Percentiles rank a stretch among this genome's conserved stretches.
phyloP scores from a whole-genome alignment of 2,113 vertebrate species.

The Marmota monax region DNA sequence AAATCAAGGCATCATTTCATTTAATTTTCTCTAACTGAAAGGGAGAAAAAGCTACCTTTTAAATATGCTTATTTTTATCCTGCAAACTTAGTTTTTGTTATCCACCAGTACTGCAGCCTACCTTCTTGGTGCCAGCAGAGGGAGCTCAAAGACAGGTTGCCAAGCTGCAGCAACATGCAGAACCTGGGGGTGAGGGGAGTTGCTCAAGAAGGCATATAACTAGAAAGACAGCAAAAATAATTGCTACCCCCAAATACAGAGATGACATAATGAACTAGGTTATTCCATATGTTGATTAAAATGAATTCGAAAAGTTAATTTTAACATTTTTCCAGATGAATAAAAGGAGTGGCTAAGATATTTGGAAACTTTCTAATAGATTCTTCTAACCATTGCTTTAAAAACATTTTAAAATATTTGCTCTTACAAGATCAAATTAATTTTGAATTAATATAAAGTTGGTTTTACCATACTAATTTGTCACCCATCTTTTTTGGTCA shows the following conservation, averaged over 20 bases:
- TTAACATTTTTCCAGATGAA: conserved; percentile 50
- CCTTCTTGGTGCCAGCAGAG: conserved; percentile 67
- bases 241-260: background rate
- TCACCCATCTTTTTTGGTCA: background rate
- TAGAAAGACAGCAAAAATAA: conserved; percentile 51
- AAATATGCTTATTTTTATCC: background rate
- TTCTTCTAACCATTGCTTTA: conserved; percentile 26
- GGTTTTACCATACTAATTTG: background rate
- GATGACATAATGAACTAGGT: conserved; percentile 62
- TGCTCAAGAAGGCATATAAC: background rate
- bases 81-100: background rate
- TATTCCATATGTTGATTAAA: conserved; percentile 71
- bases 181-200: background rate
- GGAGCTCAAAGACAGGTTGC: conserved; percentile 77
- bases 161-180: background rate
- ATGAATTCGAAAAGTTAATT: conserved; percentile 62
- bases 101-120: background rate
- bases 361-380: conserved; percentile 55
- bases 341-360: conserved; percentile 6
- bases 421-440: background rate
- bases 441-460: conserved; percentile 35
- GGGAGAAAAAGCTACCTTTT: background rate
- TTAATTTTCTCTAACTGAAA: conserved; percentile 35
- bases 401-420: conserved; percentile 27
- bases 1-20: background rate